Evolutionary conservation across 2,888 invertebrate genomes (phyloP).

Genomic region (Drosophila helvetica): DNA sequence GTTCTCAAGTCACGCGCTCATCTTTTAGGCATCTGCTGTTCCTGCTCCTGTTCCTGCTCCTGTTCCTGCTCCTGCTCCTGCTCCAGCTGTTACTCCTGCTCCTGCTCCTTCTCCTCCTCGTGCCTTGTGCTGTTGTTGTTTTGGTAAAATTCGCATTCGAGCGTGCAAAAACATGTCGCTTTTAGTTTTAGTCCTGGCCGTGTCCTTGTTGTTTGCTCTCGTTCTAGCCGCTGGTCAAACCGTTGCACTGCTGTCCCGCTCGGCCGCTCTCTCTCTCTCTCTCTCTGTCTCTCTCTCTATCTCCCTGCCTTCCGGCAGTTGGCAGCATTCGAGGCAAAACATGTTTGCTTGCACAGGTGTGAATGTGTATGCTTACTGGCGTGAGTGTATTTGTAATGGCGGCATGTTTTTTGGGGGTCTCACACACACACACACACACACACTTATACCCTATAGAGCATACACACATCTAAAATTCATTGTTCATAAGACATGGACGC

Average conservation of each 20-base stretch:
- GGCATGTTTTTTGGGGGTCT: constrained; percentile 59
- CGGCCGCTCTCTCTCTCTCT: neutral
- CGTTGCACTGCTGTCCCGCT: neutral
- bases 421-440: constrained; percentile 31
- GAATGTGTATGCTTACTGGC: constrained; percentile 8
- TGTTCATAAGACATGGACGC: constrained; percentile 77
- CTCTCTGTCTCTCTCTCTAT: neutral
- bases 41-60: constrained; percentile 41
- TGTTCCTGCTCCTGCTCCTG: constrained; percentile 45
- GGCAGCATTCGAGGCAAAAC: constrained; percentile 50
- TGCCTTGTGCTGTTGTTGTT: constrained; percentile 36
- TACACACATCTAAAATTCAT: constrained; percentile 62
- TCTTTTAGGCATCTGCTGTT: constrained; percentile 11
- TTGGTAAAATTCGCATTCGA: constrained; percentile 59
- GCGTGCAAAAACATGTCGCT: constrained; percentile 76
- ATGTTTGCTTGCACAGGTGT: constrained; percentile 51
- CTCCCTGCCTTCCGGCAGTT: constrained; percentile 52
- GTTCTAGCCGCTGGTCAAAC: constrained; percentile 51
- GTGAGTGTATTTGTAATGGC: constrained; percentile 22
- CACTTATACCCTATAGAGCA: constrained; percentile 24
- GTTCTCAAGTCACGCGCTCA: constrained; percentile 1
- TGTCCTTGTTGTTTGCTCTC: constrained; percentile 69
- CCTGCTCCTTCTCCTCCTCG: constrained; percentile 34
- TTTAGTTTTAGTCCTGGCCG: constrained; percentile 66
- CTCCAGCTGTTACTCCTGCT: constrained; percentile 43